phyloP scores from a whole-genome alignment of 2,113 vertebrate species.

The Aramus guarauna region DNA sequence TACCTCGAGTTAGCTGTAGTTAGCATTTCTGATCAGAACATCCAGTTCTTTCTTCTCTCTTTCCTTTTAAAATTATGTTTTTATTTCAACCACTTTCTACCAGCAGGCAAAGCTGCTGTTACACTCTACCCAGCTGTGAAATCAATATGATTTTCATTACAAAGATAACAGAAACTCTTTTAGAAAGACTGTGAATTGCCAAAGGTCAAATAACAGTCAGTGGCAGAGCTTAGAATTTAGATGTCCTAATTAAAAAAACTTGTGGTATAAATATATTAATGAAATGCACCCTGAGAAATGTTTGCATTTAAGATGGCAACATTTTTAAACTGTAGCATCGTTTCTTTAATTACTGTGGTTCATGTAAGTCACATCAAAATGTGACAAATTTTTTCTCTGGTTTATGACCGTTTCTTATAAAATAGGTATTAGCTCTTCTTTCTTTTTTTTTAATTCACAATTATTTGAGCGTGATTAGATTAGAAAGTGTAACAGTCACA shows the following conservation, averaged over 20 bases:
- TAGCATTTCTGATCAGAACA: slow-evolving; percentile 59
- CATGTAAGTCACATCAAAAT: not conserved
- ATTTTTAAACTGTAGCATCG: not conserved
- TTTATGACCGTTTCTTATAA: not conserved
- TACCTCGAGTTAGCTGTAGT: not conserved
- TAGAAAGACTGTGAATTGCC: slow-evolving; percentile 63
- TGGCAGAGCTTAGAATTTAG: slow-evolving; percentile 56
- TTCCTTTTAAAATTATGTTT: slow-evolving; percentile 60
- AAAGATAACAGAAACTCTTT: slow-evolving; percentile 66
- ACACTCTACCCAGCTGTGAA: slow-evolving; percentile 67
- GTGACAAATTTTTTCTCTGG: not conserved
- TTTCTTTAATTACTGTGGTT: slow-evolving; percentile 35
- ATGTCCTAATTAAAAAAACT: slow-evolving; percentile 64
- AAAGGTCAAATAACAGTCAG: slow-evolving; percentile 68
- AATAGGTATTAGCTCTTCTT: not conserved
- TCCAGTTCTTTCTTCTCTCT: slow-evolving; percentile 54
- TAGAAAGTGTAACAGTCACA: not conserved
- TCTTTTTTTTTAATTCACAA: not conserved
- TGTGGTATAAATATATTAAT: slow-evolving; percentile 51
- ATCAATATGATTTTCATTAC: slow-evolving; percentile 71
- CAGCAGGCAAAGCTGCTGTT: slow-evolving; percentile 63
- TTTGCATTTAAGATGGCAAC: slow-evolving; percentile 32
- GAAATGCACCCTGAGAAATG: slow-evolving; percentile 43
- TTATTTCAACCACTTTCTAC: slow-evolving; percentile 58
- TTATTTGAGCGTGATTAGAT: not conserved